A percentile compares a stretch with the other conserved stretches of the same genome.
Conservation (phyloP, 2,113 vertebrate genomes). For the Psittacara wagleri region DNA sequence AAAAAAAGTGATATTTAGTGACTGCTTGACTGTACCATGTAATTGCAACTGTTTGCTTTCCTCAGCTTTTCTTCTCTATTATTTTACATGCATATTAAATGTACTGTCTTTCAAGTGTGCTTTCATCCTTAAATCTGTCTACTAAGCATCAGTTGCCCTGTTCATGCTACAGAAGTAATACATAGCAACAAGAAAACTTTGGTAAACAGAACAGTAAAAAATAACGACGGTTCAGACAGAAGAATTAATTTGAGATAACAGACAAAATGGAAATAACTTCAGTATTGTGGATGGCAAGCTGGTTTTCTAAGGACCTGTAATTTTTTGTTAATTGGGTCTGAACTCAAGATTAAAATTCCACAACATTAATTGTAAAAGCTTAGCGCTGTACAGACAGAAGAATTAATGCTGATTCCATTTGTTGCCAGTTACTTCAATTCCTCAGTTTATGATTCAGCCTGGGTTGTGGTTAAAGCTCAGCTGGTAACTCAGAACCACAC, state of each 20-base stretch:
- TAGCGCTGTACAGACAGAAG: neutral
- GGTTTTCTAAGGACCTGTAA: neutral
- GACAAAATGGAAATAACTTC: neutral
- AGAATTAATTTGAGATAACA: neutral
- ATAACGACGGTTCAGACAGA: neutral
- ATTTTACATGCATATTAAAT: neutral
- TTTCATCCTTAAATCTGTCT: neutral
- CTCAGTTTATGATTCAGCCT: neutral
- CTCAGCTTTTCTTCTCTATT: neutral
- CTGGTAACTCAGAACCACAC: neutral
- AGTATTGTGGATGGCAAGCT: neutral
- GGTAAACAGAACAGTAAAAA: neutral
- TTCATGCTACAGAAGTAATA: neutral
- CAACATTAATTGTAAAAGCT: neutral
- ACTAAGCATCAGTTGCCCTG: neutral
- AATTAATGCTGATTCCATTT: too few species aligned
- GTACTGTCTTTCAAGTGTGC: neutral
- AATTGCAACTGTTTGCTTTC: neutral
- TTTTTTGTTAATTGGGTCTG: neutral
- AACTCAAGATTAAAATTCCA: neutral
- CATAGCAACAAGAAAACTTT: neutral
- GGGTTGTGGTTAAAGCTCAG: neutral
- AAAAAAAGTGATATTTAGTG: neutral
- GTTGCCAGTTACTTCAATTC: neutral
- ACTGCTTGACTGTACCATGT: neutral